Percentiles rank a stretch among this genome's conserved stretches.
Conservation (phyloP, 2,797 vertebrate genomes). For the Chiroxiphia lanceolata region DNA sequence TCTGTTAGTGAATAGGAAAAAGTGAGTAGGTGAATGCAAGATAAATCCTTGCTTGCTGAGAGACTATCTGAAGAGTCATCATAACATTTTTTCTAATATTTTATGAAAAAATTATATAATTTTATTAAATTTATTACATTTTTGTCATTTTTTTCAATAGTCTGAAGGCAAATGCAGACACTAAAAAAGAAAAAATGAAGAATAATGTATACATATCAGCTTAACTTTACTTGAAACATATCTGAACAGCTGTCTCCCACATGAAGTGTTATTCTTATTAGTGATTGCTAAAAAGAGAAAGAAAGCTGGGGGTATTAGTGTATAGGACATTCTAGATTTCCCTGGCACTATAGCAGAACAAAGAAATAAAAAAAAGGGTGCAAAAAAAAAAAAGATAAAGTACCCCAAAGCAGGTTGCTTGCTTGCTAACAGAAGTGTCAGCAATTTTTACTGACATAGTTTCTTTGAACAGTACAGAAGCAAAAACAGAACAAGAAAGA, state of each 20-base stretch:
- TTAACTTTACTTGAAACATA: conserved; percentile 37
- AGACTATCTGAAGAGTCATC: not conserved
- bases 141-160: not conserved
- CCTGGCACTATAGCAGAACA: not conserved
- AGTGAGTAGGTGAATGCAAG: not conserved
- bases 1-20: not conserved
- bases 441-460: conserved; percentile 1
- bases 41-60: not conserved
- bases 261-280: conserved; percentile 45
- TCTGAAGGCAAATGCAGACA: not conserved
- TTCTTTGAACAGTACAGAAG: not conserved
- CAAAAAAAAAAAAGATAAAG: not conserved
- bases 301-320: conserved; percentile 21
- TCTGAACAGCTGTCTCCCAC: conserved; percentile 62
- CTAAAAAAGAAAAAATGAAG: not conserved
- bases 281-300: conserved; percentile 37
- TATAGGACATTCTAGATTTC: conserved; percentile 5
- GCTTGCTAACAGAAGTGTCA: not conserved
- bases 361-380: not conserved
- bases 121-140: not conserved
- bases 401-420: not conserved
- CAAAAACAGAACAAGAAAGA: not conserved
- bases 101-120: not conserved
- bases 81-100: not conserved
- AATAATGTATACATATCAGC: conserved; percentile 18